These are phyloP conservation scores for Drosophila yooni DNA, from an alignment of 2,888 invertebrate genomes.

Conservation along the genomic window DNA sequence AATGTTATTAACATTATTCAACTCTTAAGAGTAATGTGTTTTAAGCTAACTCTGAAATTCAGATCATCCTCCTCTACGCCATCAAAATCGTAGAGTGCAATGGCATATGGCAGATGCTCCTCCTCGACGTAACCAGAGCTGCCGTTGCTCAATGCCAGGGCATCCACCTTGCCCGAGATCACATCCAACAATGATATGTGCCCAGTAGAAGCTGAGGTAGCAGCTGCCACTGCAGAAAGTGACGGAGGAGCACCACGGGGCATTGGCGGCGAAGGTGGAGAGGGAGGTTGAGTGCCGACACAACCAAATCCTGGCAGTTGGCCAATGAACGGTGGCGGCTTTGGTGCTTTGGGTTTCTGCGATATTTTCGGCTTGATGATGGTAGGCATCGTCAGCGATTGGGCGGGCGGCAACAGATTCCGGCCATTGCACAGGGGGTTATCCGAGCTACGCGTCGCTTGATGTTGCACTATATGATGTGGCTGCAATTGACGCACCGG, in stretches of 20 bases:
- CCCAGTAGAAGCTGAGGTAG: slow-evolving; percentile 76
- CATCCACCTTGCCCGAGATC: slow-evolving; percentile 82
- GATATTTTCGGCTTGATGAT: slow-evolving; percentile 88
- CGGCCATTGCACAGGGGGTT: slow-evolving; percentile 86
- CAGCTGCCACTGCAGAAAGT: slow-evolving; percentile 82
- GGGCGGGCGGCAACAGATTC: slow-evolving; percentile 85
- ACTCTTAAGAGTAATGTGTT: neutral
- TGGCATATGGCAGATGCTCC: slow-evolving; percentile 88
- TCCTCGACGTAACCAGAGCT: slow-evolving; percentile 62
- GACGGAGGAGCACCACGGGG: slow-evolving; percentile 92
- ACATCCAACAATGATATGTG: slow-evolving; percentile 84
- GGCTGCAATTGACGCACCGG: slow-evolving; percentile 81
- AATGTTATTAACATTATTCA: neutral
- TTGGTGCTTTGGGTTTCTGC: slow-evolving; percentile 83
- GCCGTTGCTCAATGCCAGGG: slow-evolving; percentile 71
- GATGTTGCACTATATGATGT: slow-evolving; percentile 2
- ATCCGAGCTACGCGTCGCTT: slow-evolving; percentile 84
- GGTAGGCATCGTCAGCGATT: slow-evolving; percentile 88
- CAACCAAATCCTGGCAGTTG: slow-evolving; percentile 40
- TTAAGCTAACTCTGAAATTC: slow-evolving; percentile 89
- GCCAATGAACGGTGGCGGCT: slow-evolving; percentile 75
- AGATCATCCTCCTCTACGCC: slow-evolving; percentile 92
- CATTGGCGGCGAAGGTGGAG: slow-evolving; percentile 90
- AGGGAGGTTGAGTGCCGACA: slow-evolving; percentile 2
- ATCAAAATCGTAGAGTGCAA: slow-evolving; percentile 92